A percentile compares a stretch with the other conserved stretches of the same genome.
Evolutionary conservation across 1,140 invertebrate genomes (phyloP).

Genomic region (Vollenhovia emeryi): DNA sequence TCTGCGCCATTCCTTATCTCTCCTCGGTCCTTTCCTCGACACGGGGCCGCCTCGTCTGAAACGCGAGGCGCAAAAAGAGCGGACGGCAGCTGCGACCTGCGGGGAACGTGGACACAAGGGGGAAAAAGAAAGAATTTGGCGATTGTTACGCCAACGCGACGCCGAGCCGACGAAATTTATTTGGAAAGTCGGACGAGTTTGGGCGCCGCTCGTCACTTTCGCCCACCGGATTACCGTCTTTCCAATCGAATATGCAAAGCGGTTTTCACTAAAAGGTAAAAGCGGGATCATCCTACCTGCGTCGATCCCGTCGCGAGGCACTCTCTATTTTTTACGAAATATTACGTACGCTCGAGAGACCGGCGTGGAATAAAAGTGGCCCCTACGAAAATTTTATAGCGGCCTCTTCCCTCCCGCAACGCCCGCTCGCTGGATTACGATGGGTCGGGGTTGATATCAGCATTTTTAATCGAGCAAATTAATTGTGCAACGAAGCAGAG

Average conservation of each 20-base stretch:
- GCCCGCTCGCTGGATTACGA: neutral
- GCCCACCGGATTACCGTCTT: conserved; percentile 62
- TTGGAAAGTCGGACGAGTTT: conserved; percentile 59
- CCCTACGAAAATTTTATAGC: neutral
- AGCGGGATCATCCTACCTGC: conserved; percentile 16
- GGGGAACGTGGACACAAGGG: neutral
- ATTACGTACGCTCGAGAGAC: neutral
- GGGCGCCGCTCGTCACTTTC: conserved; percentile 64
- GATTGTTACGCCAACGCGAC: neutral
- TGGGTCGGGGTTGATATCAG: neutral
- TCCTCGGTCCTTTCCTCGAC: neutral
- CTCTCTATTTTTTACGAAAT: conserved; percentile 51
- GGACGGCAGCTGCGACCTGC: neutral
- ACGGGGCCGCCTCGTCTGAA: neutral
- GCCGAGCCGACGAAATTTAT: conserved; percentile 40
- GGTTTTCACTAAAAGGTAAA: conserved; percentile 67
- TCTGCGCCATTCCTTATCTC: neutral
- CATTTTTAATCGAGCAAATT: neutral
- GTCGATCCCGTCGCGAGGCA: neutral
- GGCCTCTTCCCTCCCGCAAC: neutral
- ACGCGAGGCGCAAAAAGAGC: neutral
- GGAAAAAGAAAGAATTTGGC: neutral
- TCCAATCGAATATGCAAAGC: conserved; percentile 66
- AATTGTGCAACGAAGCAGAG: neutral
- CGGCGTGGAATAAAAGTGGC: neutral